A percentile compares a stretch with the other conserved stretches of the same genome.
Evolutionary conservation across 1,140 invertebrate genomes (phyloP).

Genomic region (Orius insidiosus): DNA sequence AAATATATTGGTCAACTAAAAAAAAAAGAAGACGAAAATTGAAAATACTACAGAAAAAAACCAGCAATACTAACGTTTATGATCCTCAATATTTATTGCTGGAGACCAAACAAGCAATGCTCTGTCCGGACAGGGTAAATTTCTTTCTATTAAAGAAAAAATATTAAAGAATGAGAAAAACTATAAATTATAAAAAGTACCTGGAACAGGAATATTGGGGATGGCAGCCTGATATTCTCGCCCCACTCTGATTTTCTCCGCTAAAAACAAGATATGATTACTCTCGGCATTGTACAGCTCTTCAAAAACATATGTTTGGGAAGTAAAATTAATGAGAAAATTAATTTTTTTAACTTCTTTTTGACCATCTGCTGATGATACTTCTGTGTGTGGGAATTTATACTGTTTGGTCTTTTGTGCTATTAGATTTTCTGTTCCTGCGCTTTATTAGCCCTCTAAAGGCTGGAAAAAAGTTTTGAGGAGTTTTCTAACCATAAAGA

Average conservation of each 20-base stretch:
- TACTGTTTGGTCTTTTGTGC: too few relatives aligned
- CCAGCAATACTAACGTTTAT: slow-evolving; percentile 49
- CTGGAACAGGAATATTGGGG: slow-evolving; percentile 43
- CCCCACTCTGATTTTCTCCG: slow-evolving; percentile 84
- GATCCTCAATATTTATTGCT: slow-evolving; percentile 66
- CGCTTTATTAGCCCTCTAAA: too few relatives aligned
- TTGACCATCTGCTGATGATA: too few relatives aligned
- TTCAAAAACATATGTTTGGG: too few relatives aligned
- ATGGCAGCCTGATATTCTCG: slow-evolving; percentile 84
- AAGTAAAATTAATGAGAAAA: too few relatives aligned
- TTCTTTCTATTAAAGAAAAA: slow-evolving; percentile 30
- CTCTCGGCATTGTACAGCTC: slow-evolving; percentile 3
- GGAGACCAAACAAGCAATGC: slow-evolving; percentile 92
- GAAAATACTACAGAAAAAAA: slow-evolving; percentile 4
- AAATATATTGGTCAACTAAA: slow-evolving; percentile 86
- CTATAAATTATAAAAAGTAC: slow-evolving; percentile 24
- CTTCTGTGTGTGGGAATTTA: too few relatives aligned
- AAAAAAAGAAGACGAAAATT: slow-evolving; percentile 19
- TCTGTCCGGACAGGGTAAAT: slow-evolving; percentile 48
- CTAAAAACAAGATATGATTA: slow-evolving; percentile 28
- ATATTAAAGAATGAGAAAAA: too few relatives aligned
- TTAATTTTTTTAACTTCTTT: too few relatives aligned
- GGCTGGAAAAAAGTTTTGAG: too few relatives aligned
- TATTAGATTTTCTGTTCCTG: too few relatives aligned
- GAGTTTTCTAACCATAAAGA: too few relatives aligned